Conservation (phyloP, 2,797 vertebrate species). For the Austrolebias charrua region DNA sequence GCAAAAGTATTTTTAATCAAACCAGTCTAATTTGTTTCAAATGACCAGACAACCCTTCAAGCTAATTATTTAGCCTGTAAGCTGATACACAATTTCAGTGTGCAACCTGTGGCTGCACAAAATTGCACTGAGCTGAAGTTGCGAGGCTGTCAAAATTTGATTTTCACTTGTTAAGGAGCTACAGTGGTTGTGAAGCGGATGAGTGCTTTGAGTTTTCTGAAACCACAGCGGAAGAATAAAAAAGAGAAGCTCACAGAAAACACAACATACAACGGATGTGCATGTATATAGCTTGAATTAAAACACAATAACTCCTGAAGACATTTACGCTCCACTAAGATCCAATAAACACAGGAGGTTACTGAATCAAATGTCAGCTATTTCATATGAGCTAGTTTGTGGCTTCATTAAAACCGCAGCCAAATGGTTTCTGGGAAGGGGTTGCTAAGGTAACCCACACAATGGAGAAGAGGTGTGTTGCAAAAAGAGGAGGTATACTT, state of each 20-base stretch:
- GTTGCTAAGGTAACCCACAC: neutral
- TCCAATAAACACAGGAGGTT: neutral
- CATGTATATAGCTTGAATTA: neutral
- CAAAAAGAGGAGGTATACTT: neutral
- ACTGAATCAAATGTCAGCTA: neutral
- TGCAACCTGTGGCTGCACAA: neutral
- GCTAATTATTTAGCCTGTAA: neutral
- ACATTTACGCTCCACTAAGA: neutral
- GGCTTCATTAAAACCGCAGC: neutral
- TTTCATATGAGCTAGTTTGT: neutral
- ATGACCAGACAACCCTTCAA: no score
- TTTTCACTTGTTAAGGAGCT: neutral
- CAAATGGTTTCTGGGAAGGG: neutral
- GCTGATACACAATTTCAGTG: neutral
- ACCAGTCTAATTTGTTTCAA: no score
- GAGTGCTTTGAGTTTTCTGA: neutral
- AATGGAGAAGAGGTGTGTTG: neutral
- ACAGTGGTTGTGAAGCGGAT: no score
- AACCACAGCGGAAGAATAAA: neutral
- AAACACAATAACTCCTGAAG: neutral
- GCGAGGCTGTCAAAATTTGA: neutral
- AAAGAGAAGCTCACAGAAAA: neutral
- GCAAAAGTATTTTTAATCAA: no score
- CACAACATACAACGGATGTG: neutral
- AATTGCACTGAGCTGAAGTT: neutral